phyloP scores from a whole-genome alignment of 2,888 invertebrate genomes.

The Oeneis ivallda region DNA sequence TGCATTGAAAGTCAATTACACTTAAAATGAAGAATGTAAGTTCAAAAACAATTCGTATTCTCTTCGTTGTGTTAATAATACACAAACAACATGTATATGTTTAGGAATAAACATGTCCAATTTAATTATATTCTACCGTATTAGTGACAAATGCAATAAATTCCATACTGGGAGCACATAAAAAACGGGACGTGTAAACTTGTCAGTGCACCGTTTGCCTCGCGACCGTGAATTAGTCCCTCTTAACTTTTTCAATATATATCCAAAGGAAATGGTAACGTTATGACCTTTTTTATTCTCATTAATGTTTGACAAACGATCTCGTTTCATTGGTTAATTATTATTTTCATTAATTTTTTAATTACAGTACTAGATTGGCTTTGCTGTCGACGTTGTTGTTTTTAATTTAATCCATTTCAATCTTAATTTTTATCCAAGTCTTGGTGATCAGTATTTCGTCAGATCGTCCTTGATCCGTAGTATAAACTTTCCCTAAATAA shows the following conservation, averaged over 20 bases:
- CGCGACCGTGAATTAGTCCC: slow-evolving; percentile 67
- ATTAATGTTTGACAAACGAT: slow-evolving; percentile 50
- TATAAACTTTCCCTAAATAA: too few relatives aligned
- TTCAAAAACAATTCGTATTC: slow-evolving; percentile 29
- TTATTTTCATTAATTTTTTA: slow-evolving; percentile 13
- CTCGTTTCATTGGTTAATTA: slow-evolving; percentile 42
- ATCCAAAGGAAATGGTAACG: slow-evolving; percentile 46
- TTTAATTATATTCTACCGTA: slow-evolving; percentile 59
- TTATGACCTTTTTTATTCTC: slow-evolving; percentile 49
- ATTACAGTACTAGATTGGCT: not conserved
- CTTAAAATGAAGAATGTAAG: slow-evolving; percentile 9
- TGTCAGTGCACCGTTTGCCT: slow-evolving; percentile 59
- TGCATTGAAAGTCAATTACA: not conserved
- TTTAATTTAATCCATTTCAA: not conserved
- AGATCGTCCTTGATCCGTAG: too few relatives aligned
- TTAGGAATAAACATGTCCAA: slow-evolving; percentile 52
- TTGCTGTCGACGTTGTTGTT: not conserved
- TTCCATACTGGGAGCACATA: slow-evolving; percentile 64
- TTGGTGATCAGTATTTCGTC: not conserved
- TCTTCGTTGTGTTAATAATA: slow-evolving; percentile 30
- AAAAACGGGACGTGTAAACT: slow-evolving; percentile 63
- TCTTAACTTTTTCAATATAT: slow-evolving; percentile 64
- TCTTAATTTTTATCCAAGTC: not conserved
- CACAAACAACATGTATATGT: too few relatives aligned
- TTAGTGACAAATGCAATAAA: slow-evolving; percentile 70